phyloP scores from a whole-genome alignment of 2,888 invertebrate species.

The Homarus gammarus region DNA sequence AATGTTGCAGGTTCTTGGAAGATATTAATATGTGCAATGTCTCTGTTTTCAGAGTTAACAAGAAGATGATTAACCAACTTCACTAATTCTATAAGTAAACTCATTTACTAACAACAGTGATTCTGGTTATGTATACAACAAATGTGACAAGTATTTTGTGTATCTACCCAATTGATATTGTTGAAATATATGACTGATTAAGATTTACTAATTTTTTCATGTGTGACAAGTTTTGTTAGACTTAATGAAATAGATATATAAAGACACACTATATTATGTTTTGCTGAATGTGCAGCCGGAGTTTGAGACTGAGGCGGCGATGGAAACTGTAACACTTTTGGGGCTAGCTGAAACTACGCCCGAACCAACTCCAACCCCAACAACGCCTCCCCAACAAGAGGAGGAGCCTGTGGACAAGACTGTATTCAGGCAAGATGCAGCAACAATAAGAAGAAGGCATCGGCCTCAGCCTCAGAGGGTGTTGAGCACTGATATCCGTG shows the following conservation, averaged over 20 bases:
- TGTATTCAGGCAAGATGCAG: not conserved
- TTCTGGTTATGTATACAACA: not conserved
- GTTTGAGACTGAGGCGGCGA: conserved; percentile 26
- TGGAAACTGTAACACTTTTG: conserved; percentile 19
- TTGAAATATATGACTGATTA: not conserved
- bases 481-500: not conserved
- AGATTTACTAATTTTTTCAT: not conserved
- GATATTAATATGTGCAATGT: not conserved
- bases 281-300: conserved; percentile 20
- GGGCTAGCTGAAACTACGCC: not conserved
- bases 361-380: not conserved
- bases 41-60: not conserved
- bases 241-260: not conserved
- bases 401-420: not conserved
- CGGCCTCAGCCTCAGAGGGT: conserved; percentile 33
- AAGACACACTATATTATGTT: not conserved
- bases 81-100: not conserved
- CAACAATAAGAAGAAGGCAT: not conserved
- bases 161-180: not conserved
- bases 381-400: not conserved
- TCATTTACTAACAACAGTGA: not conserved
- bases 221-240: no score
- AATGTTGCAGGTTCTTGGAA: not conserved
- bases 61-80: not conserved
- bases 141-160: not conserved